phyloP scores from a whole-genome alignment of 2,797 vertebrate species.

The Perodicticus potto region DNA sequence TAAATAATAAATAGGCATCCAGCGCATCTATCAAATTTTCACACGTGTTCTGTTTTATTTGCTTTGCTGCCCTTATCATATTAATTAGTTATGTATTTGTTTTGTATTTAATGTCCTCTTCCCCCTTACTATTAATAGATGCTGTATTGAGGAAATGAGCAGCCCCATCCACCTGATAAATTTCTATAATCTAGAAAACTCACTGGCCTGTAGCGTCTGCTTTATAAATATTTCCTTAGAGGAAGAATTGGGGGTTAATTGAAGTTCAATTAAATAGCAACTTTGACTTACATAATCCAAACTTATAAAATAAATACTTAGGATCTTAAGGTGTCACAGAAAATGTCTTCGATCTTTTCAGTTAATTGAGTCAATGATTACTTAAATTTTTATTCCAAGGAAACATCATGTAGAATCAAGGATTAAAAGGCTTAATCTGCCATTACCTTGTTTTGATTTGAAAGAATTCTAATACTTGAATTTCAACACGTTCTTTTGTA shows the following conservation, averaged over 20 bases:
- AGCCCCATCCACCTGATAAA: background rate
- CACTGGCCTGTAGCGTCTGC: background rate
- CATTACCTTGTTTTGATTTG: background rate
- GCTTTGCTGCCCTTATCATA: background rate
- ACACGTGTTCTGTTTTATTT: background rate
- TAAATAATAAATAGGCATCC: background rate
- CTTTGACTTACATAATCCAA: background rate
- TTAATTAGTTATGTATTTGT: background rate
- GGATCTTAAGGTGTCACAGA: background rate
- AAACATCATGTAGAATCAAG: background rate
- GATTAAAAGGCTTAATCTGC: background rate
- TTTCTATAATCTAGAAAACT: background rate
- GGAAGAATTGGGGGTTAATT: background rate
- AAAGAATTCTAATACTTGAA: slow-evolving; percentile 5
- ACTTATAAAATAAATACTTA: background rate
- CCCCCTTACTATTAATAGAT: background rate
- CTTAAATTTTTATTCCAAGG: background rate
- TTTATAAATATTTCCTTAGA: background rate
- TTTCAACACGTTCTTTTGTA: background rate
- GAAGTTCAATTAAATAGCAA: background rate
- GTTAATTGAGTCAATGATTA: background rate
- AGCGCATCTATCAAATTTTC: background rate
- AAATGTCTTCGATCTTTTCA: background rate
- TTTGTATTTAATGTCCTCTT: background rate
- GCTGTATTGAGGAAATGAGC: background rate